Evolutionary conservation across 2,797 vertebrate species (phyloP).

Genomic region (Caiman crocodilus): DNA sequence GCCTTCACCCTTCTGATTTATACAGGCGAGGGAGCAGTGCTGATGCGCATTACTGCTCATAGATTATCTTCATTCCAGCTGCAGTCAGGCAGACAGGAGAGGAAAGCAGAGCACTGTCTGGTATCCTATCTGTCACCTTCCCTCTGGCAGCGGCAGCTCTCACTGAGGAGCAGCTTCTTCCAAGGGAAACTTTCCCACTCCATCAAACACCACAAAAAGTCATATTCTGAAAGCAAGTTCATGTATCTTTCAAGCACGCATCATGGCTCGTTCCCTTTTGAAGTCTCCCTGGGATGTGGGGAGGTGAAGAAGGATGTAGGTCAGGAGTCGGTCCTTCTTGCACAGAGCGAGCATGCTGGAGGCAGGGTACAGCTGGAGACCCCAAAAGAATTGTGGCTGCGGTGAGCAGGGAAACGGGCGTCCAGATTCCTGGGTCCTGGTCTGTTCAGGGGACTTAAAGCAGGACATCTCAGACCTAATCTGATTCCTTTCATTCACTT

Average conservation of each 20-base stretch:
- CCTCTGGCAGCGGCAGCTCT: constrained; percentile 19
- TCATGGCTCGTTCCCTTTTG: neutral
- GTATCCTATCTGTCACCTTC: constrained; percentile 59
- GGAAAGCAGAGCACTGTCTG: constrained; percentile 11
- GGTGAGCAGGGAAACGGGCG: accelerated
- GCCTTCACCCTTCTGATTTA: constrained; percentile 63
- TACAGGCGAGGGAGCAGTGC: neutral
- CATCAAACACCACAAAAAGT: constrained; percentile 52
- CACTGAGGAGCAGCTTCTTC: constrained; percentile 9
- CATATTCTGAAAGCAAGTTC: constrained; percentile 36
- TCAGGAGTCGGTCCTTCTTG: neutral
- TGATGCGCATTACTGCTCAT: constrained; percentile 51
- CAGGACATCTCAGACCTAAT: neutral
- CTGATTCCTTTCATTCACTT: neutral
- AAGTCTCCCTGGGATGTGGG: neutral
- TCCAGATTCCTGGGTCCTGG: neutral
- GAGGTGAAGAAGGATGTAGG: neutral
- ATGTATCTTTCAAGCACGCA: constrained; percentile 20
- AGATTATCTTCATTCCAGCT: constrained; percentile 72
- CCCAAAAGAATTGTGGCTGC: accelerated
- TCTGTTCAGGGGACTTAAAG: neutral
- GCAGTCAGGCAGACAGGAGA: constrained; percentile 50
- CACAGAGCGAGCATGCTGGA: neutral
- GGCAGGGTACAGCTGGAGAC: neutral
- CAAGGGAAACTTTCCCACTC: constrained; percentile 55